phyloP scores from a whole-genome alignment of 2,797 vertebrate species.

The Pantherophis vulpinus region DNA sequence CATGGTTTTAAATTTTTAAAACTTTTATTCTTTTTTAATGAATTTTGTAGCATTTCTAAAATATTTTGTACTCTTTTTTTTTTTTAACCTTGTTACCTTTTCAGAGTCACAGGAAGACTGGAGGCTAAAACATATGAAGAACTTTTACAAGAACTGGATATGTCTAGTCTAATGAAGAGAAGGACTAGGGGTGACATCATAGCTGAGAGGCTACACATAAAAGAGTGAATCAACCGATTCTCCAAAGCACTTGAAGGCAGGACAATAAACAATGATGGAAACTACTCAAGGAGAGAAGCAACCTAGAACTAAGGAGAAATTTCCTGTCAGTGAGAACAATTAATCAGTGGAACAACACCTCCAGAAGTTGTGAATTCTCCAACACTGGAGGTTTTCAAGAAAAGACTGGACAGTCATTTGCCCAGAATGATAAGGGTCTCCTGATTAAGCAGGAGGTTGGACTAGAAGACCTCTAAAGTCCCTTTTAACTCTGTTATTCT shows the following conservation, averaged over 20 bases:
- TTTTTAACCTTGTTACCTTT: background rate
- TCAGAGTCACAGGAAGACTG: background rate
- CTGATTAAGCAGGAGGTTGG: background rate
- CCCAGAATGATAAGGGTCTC: background rate
- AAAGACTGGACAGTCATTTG: background rate
- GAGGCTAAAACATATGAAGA: background rate
- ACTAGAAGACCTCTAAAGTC: background rate
- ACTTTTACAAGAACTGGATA: background rate
- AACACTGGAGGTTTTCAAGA: background rate
- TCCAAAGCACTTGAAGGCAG: background rate
- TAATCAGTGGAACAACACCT: background rate
- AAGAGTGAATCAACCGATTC: background rate
- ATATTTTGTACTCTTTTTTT: background rate
- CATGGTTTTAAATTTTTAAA: background rate
- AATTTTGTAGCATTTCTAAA: background rate
- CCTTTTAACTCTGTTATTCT: background rate
- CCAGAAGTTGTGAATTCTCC: background rate
- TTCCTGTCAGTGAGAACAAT: background rate
- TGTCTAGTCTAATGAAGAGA: background rate
- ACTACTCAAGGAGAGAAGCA: background rate
- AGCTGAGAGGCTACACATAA: background rate
- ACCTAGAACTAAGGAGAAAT: background rate
- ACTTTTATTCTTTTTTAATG: background rate
- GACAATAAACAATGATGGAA: background rate
- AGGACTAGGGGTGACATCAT: background rate